Evolutionary conservation across 2,797 vertebrate species (phyloP).

Genomic region (Platyrinchus mystaceus): DNA sequence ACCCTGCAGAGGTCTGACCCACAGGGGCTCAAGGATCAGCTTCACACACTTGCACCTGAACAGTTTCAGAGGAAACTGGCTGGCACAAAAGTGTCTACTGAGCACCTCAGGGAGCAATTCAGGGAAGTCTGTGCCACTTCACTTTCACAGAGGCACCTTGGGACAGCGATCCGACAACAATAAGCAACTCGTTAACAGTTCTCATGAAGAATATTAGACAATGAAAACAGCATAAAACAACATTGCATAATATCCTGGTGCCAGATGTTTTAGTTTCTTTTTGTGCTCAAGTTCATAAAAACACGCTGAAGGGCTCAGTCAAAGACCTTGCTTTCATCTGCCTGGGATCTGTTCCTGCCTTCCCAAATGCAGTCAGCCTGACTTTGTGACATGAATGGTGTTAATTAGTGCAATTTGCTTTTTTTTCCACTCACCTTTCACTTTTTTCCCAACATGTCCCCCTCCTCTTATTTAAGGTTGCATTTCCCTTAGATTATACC

Average conservation of each 20-base stretch:
- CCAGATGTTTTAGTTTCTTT: constrained; percentile 45
- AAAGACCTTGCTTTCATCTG: background rate
- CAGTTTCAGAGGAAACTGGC: background rate
- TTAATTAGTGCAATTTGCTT: background rate
- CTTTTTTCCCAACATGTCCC: background rate
- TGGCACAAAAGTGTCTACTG: background rate
- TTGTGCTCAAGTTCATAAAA: constrained; percentile 48
- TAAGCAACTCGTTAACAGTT: background rate
- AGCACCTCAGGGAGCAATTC: background rate
- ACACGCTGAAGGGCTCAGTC: background rate
- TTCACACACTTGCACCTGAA: background rate
- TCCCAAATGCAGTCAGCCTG: background rate
- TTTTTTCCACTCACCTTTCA: background rate
- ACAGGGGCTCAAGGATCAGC: background rate
- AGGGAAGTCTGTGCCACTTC: background rate
- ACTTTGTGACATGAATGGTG: background rate
- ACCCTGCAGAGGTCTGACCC: background rate
- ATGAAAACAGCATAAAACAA: constrained; percentile 19
- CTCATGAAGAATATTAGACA: background rate
- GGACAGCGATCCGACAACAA: background rate
- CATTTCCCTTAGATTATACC: background rate
- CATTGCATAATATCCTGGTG: constrained; percentile 48
- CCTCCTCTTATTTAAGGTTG: background rate
- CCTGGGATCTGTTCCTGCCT: background rate
- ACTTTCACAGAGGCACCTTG: background rate